phyloP scores from a whole-genome alignment of 2,888 invertebrate species.

The Augiades crinisus region DNA sequence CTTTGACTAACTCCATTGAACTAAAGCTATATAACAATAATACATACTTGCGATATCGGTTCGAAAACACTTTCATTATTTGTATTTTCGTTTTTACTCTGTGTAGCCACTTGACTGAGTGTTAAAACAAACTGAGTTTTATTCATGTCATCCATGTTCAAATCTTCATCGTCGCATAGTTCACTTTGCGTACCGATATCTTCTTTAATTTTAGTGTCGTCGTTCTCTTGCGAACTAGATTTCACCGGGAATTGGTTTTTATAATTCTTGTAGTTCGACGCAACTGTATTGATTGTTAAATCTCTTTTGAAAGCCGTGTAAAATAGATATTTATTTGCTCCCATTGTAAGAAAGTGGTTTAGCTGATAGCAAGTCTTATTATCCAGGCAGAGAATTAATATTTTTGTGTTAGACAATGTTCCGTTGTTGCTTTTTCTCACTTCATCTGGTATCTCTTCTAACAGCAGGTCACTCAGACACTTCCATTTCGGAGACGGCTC shows the following conservation, averaged over 20 bases:
- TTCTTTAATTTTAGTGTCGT: conserved; percentile 7
- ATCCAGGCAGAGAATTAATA: conserved; percentile 93
- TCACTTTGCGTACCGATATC: not conserved
- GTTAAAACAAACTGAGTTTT: conserved; percentile 87
- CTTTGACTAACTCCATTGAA: not conserved
- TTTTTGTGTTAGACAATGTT: conserved; percentile 79
- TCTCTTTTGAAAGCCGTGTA: conserved; percentile 82
- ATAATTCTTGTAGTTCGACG: conserved; percentile 70
- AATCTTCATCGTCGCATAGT: conserved; percentile 41
- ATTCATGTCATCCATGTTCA: conserved; percentile 66
- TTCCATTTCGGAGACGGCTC: conserved; percentile 96
- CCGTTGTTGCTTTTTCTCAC: conserved; percentile 74
- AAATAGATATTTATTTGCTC: conserved; percentile 83
- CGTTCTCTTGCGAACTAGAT: conserved; percentile 30
- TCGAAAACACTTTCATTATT: conserved; percentile 77
- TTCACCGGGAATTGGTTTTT: conserved; percentile 41
- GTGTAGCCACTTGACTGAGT: conserved; percentile 79
- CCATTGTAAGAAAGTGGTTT: conserved; percentile 84
- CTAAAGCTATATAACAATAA: not conserved
- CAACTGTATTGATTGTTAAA: conserved; percentile 79
- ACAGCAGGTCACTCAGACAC: conserved; percentile 89
- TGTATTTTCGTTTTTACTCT: conserved; percentile 39
- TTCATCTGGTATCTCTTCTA: conserved; percentile 90
- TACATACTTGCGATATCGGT: conserved; percentile 76
- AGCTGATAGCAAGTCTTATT: conserved; percentile 91